Base-by-base conservation (phyloP, 2,888 invertebrate species). In the Rhogogaster chlorosoma region DNA sequence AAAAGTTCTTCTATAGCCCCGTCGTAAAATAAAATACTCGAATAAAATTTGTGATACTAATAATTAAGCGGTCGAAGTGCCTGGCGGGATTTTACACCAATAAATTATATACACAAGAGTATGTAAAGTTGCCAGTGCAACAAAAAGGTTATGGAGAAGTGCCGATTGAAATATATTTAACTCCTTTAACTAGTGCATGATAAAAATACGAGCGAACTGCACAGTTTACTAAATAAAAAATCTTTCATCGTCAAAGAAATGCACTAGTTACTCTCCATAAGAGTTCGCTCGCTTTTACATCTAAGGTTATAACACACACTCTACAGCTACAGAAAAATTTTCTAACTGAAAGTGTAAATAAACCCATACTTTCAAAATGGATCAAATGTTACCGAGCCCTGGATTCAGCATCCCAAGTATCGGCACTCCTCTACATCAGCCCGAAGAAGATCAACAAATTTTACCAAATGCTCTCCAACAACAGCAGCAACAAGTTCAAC, bases 341-440 rank as follows among this genome's bases (percentile, higher is more conserved):
- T 71, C 6, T 10, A 49, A 22, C 7, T 49, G 7, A 77, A 26
- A 49, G 49, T 12, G 18, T 26, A 12, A 29, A 32, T 15, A 77
- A 49, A 42, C 42, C 78, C 32, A 85, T 85, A n/a, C 42, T 70
- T 53, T 71, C 85, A 95, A 94, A 89, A 98, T 98, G 98, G 98
- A 98, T 95, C 97, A 97, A 94, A 98, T 98, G 97, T 94, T 98
- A 86, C 97, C 97, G 42, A 98, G 98, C 94, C 98, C 98, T 29
- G 97, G 97, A 87, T 97, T 96, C 91, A 97, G 97, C 89, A 98
- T 98, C 93, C 98, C 98, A 87, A 98, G 98, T 90, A 97, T 98
- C 92, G 98, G 97, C 84, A 98, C 98, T 7, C 98, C 98, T 2
- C 93, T 98, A 22, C 98, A 98, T 94, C 98, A 98, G 90, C 97